phyloP scores from a whole-genome alignment of 2,888 invertebrate genomes.

The Argyresthia goedartella region DNA sequence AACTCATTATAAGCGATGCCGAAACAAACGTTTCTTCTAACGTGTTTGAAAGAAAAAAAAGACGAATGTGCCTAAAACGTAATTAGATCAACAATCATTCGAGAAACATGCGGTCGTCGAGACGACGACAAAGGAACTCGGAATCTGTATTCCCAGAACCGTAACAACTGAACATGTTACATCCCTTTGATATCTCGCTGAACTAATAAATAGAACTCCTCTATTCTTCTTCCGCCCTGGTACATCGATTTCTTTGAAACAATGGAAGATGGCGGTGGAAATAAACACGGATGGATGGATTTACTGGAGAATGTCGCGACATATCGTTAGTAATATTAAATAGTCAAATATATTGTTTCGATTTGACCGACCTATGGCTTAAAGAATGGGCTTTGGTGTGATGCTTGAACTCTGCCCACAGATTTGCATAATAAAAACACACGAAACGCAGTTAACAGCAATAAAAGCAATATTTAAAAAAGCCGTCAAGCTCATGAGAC shows the following conservation, averaged over 20 bases:
- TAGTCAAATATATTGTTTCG: too few relatives aligned
- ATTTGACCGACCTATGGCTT: too few relatives aligned
- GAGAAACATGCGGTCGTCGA: conserved; percentile 11
- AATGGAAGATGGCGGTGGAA: background rate
- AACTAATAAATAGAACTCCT: conserved; percentile 36
- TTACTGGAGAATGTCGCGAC: conserved; percentile 14
- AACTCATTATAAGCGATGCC: too few relatives aligned
- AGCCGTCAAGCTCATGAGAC: background rate
- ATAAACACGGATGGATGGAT: conserved; percentile 15
- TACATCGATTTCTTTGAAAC: conserved; percentile 17
- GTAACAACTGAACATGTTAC: background rate
- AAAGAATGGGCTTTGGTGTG: too few relatives aligned
- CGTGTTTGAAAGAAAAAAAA: background rate
- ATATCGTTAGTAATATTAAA: too few relatives aligned
- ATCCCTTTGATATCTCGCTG: conserved; percentile 36
- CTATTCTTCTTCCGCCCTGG: conserved; percentile 36
- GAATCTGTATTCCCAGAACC: conserved; percentile 17
- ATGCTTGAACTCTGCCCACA: background rate
- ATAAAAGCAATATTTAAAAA: background rate
- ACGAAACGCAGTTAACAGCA: too few relatives aligned
- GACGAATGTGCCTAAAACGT: background rate
- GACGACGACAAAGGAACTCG: conserved; percentile 22
- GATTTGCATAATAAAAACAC: too few relatives aligned
- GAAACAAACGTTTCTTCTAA: background rate
- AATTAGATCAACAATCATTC: background rate